Base-by-base conservation (phyloP, 1,140 invertebrate genomes). In the Eumeta japonica region DNA sequence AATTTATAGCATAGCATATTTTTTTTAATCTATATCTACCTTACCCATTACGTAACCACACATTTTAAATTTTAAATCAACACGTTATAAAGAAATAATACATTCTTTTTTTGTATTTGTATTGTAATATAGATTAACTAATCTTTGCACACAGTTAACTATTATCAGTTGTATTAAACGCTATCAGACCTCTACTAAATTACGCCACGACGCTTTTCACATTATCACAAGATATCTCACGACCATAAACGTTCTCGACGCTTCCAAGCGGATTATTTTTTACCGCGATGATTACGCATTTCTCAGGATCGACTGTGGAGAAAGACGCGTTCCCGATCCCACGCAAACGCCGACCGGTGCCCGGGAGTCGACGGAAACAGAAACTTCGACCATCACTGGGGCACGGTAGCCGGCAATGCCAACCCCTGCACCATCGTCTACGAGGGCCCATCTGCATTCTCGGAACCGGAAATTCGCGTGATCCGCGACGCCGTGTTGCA, bases 381-480 rank as follows among this genome's bases (percentile, higher is more conserved):
- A 7, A 83, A 83, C 52, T 84, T 79, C 38, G 80, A 77, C 18
- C 75, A 68, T 41, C 46, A 74, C 28, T 83, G 78, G 75, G 68
- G 68, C 34, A 76, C 62, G 1, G 47, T 48, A 2, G 80, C 79
- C 3, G 77, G 77, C 3, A 83, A 80, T 17, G 58, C 53, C 2
- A 54, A 79, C 51, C 82, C 84, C 2, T 92, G 89, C 64, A 77
- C 77, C 14, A 82, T 88, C 11, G 84, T 81, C 5, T 92, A 82
- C 54, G 83, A 84, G 35, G 89, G 89, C 9, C 64, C 77, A 0
- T 49, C 64, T 13, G 57, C 86, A 1, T 89, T 89, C 53, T 91
- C 88, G 0, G 89, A 92, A 67, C 73, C 80, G 1, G 90, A 92
- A 65, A 73, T 59, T 10, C 41, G 67, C n/a, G 46, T 72, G 1